Conservation (phyloP, 1,140 invertebrate species). For the Medauroidea extradentata region DNA sequence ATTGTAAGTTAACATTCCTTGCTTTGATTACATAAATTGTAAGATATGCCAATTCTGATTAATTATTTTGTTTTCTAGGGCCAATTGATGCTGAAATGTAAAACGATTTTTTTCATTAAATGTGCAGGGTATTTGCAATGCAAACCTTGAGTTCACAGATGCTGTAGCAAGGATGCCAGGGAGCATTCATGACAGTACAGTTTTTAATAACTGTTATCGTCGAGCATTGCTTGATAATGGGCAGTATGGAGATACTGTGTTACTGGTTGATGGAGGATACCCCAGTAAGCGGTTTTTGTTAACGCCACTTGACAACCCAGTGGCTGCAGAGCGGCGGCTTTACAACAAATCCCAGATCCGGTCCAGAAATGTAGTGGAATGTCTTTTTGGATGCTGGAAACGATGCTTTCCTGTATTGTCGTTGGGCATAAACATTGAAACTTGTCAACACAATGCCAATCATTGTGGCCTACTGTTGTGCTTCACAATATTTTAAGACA, state of each 20-base stretch:
- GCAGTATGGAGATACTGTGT: no score
- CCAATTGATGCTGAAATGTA: slow-evolving; percentile 42
- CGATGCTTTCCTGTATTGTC: slow-evolving; percentile 45
- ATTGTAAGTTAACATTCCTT: no score
- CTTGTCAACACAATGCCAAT: slow-evolving; percentile 24
- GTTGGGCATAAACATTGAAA: slow-evolving; percentile 25
- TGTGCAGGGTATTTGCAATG: slow-evolving; percentile 37
- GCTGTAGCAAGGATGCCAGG: slow-evolving; percentile 41
- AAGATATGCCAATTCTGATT: no score
- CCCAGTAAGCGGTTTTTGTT: slow-evolving; percentile 22
- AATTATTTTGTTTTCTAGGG: no score
- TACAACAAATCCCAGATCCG: slow-evolving; percentile 42
- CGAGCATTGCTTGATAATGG: no score
- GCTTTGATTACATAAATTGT: no score
- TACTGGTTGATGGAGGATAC: no score
- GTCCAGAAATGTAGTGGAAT: slow-evolving; percentile 40
- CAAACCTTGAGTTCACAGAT: slow-evolving; percentile 34
- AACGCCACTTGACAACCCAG: slow-evolving; percentile 28
- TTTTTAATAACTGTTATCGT: no score
- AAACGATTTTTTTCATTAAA: slow-evolving; percentile 44
- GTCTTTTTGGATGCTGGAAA: slow-evolving; percentile 41
- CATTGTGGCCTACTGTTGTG: no score
- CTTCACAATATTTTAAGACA: no score
- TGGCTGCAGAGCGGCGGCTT: slow-evolving; percentile 22
- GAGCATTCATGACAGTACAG: slow-evolving; percentile 26